Percentiles rank a stretch among this genome's conserved stretches.
These are phyloP conservation scores for Macroglossus sobrinus DNA, from an alignment of 2,113 vertebrate species.

Conservation along the genomic window DNA sequence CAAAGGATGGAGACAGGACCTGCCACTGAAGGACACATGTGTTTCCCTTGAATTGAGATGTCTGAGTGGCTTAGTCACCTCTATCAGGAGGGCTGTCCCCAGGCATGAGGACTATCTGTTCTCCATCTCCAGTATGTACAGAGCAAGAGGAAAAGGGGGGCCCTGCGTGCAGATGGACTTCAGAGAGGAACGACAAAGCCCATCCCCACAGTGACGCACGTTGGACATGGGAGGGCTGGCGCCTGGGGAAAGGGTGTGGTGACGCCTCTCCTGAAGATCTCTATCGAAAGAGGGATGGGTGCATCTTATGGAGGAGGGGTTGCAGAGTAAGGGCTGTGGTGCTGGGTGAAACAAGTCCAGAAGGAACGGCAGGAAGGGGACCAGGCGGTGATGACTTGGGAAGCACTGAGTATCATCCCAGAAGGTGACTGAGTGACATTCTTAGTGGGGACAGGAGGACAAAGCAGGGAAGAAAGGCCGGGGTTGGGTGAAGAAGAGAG, in stretches of 20 bases:
- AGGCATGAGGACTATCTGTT: background rate
- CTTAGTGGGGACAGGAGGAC: no score
- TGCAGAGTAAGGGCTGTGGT: no score
- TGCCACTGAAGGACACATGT: background rate
- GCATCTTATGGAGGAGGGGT: background rate
- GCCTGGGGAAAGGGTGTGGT: background rate
- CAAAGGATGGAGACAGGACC: background rate
- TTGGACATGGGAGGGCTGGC: rapidly evolving
- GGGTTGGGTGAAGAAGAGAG: background rate
- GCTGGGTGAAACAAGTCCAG: background rate
- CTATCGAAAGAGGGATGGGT: background rate
- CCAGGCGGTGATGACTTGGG: background rate
- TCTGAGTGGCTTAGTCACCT: background rate
- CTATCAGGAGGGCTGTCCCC: background rate
- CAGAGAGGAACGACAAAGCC: background rate
- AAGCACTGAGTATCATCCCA: background rate
- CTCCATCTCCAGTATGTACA: background rate
- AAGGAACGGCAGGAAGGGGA: background rate
- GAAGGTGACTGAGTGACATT: background rate
- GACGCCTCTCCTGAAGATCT: background rate
- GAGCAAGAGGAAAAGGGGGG: background rate
- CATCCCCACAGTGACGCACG: background rate
- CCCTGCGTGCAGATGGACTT: background rate
- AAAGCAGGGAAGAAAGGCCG: background rate
- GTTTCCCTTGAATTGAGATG: background rate